phyloP scores from a whole-genome alignment of 2,113 vertebrate genomes.

The Urocynchramus pylzowi region DNA sequence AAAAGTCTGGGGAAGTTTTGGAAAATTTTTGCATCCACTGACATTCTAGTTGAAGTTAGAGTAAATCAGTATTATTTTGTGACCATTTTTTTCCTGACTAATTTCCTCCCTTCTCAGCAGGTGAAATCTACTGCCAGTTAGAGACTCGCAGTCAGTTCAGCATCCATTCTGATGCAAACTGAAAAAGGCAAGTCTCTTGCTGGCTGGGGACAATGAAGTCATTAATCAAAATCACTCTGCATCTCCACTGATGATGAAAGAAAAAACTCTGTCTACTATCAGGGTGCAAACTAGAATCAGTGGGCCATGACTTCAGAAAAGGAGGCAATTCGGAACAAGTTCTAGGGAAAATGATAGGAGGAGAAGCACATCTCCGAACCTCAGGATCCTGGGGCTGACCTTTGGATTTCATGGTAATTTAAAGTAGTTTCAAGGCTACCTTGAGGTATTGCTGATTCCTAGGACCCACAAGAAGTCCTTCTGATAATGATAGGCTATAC shows the following conservation, averaged over 20 bases:
- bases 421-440: background rate
- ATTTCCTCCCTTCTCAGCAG: slow-evolving; percentile 57
- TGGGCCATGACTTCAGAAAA: background rate
- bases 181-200: slow-evolving; percentile 55
- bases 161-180: slow-evolving; percentile 59
- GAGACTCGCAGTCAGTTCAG: slow-evolving; percentile 29
- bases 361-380: background rate
- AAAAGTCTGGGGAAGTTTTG: background rate
- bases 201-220: slow-evolving; percentile 59
- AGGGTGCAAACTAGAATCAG: slow-evolving; percentile 8
- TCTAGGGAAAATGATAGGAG: background rate
- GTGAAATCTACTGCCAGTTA: slow-evolving; percentile 42
- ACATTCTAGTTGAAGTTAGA: background rate
- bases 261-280: slow-evolving; percentile 7
- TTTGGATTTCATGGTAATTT: background rate
- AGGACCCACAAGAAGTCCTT: background rate
- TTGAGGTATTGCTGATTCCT: background rate
- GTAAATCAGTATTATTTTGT: slow-evolving; percentile 43
- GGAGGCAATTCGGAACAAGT: background rate
- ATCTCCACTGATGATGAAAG: slow-evolving; percentile 24
- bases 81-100: slow-evolving; percentile 21
- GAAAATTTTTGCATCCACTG: background rate
- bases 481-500: background rate
- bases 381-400: background rate
- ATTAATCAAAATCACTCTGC: slow-evolving; percentile 62